phyloP scores from a whole-genome alignment of 2,797 vertebrate genomes.

The Sternotherus odoratus region DNA sequence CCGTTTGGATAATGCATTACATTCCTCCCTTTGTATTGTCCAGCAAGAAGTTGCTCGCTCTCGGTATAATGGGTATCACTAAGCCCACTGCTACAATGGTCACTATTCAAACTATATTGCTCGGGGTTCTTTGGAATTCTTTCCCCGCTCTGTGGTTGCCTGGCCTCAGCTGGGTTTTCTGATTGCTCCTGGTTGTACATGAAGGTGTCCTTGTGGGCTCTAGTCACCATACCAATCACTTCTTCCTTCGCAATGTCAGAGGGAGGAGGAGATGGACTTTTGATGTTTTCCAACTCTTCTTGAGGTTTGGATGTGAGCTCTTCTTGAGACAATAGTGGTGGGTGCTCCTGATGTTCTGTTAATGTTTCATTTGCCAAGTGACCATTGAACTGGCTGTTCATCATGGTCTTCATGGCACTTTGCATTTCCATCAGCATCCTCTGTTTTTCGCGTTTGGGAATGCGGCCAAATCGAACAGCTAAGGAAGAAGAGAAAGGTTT shows the following conservation, averaged over 20 bases:
- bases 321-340: slow-evolving; percentile 70
- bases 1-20: slow-evolving; percentile 78
- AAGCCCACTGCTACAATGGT: slow-evolving; percentile 66
- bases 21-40: slow-evolving; percentile 84
- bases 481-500: background rate
- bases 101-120: slow-evolving; percentile 78
- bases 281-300: slow-evolving; percentile 78
- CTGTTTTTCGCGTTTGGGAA: slow-evolving; percentile 98
- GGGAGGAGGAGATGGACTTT: slow-evolving; percentile 67
- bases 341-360: slow-evolving; percentile 77
- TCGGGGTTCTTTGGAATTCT: slow-evolving; percentile 69
- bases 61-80: slow-evolving; percentile 74
- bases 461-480: slow-evolving; percentile 98
- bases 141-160: slow-evolving; percentile 74
- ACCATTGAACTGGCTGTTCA: slow-evolving; percentile 91
- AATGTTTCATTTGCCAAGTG: slow-evolving; percentile 83
- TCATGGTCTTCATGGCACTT: slow-evolving; percentile 98
- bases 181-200: slow-evolving; percentile 87
- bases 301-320: slow-evolving; percentile 76
- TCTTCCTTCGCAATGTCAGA: slow-evolving; percentile 95
- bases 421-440: slow-evolving; percentile 99
- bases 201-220: slow-evolving; percentile 87
- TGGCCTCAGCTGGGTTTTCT: slow-evolving; percentile 70
- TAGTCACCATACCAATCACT: slow-evolving; percentile 80
- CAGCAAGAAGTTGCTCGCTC: slow-evolving; percentile 76